These are phyloP conservation scores for Amiota communis DNA, from an alignment of 2,888 invertebrate species.

Conservation along the genomic window DNA sequence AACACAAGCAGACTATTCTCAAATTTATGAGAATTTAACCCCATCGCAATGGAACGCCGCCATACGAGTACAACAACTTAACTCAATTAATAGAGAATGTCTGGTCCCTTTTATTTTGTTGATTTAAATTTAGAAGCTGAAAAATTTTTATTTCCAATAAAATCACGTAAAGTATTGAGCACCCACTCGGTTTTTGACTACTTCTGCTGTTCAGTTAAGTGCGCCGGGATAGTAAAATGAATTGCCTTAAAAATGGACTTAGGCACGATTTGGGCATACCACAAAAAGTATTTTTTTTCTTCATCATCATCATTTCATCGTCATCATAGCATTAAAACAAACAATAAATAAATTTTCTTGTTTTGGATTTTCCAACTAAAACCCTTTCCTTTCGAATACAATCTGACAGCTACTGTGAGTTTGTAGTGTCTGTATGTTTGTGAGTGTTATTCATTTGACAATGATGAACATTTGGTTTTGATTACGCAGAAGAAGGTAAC, in stretches of 20 bases:
- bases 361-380: neutral
- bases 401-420: conserved; percentile 11
- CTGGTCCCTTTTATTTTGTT: neutral
- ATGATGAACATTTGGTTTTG: neutral
- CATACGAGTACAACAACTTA: conserved; percentile 34
- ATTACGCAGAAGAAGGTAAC: neutral
- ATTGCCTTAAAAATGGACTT: conserved; percentile 43
- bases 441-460: conserved; percentile 1
- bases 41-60: conserved; percentile 45
- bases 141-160: conserved; percentile 61
- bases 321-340: conserved; percentile 30
- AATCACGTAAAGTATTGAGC: conserved; percentile 61
- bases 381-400: neutral
- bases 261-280: conserved; percentile 54
- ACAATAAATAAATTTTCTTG: conserved; percentile 55
- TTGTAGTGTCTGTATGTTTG: neutral
- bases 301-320: too few relatives aligned
- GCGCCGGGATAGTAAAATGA: neutral
- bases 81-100: conserved; percentile 34
- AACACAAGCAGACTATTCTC: neutral
- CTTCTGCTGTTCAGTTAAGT: neutral
- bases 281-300: conserved; percentile 32
- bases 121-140: conserved; percentile 33
- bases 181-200: neutral
- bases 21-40: conserved; percentile 62